A percentile compares a stretch with the other conserved stretches of the same genome.
Conservation (phyloP, 2,797 vertebrate genomes). For the Enteromius thamalakanensis region DNA sequence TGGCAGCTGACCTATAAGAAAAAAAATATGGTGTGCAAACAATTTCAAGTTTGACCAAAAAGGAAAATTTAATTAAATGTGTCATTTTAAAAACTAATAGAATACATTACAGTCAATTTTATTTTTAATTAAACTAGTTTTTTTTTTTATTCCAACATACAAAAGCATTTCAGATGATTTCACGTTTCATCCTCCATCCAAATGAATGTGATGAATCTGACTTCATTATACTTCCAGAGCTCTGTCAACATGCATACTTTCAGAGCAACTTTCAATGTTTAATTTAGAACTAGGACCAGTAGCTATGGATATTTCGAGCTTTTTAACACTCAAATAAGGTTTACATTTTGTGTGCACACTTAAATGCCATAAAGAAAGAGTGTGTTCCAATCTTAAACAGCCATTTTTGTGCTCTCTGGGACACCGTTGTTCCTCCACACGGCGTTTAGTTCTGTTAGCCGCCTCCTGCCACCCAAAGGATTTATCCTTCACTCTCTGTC, state of each 20-base stretch:
- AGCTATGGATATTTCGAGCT: not conserved
- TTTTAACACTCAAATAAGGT: conserved; percentile 6
- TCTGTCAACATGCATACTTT: conserved; percentile 8
- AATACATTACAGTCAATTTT: not conserved
- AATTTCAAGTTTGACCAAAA: not conserved
- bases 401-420: conserved; percentile 68
- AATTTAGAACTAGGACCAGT: not conserved
- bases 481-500: conserved; percentile 77
- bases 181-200: not conserved
- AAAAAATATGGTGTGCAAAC: not conserved
- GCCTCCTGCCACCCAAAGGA: conserved; percentile 76
- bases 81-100: not conserved
- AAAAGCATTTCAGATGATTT: not conserved
- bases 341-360: not conserved
- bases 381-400: conserved; percentile 20
- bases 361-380: conserved; percentile 26
- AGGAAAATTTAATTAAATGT: not conserved
- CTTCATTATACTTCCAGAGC: conserved; percentile 16
- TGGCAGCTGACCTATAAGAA: not conserved
- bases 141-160: not conserved
- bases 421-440: conserved; percentile 69
- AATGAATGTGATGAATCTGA: not conserved
- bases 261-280: not conserved
- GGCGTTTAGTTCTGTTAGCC: conserved; percentile 75
- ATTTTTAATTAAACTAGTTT: not conserved